Percentiles rank a stretch among this genome's conserved stretches.
phyloP scores from a whole-genome alignment of 1,140 invertebrate genomes.

The Cydia strobilella region DNA sequence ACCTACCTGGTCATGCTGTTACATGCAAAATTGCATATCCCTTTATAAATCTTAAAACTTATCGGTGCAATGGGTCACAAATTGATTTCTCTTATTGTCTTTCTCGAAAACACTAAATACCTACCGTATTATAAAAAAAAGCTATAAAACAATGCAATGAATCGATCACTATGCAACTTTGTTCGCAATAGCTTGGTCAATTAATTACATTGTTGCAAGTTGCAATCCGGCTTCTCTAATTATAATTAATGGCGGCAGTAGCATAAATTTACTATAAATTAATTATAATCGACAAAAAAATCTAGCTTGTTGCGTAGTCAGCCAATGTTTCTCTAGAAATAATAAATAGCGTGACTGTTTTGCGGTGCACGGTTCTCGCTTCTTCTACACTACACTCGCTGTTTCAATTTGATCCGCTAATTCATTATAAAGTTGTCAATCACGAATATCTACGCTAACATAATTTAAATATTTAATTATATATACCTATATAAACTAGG shows the following conservation, averaged over 20 bases:
- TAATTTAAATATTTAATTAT: neutral
- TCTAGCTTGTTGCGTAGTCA: slow-evolving; percentile 31
- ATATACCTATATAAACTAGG: too few relatives aligned
- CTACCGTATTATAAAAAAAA: slow-evolving; percentile 36
- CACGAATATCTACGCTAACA: neutral
- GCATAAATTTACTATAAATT: slow-evolving; percentile 38
- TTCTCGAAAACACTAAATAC: neutral
- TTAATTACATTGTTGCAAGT: slow-evolving; percentile 47
- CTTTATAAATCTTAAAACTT: neutral
- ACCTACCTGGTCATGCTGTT: too few relatives aligned
- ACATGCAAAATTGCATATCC: too few relatives aligned
- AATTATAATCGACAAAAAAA: slow-evolving; percentile 42
- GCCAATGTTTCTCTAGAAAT: slow-evolving; percentile 44
- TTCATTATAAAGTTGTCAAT: neutral
- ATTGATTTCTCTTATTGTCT: neutral
- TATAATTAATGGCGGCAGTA: slow-evolving; percentile 39
- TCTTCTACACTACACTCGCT: slow-evolving; percentile 40
- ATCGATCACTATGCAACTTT: slow-evolving; percentile 39
- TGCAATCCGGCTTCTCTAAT: slow-evolving; percentile 35
- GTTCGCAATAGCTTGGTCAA: slow-evolving; percentile 34
- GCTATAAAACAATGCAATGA: slow-evolving; percentile 39
- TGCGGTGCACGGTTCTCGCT: slow-evolving; percentile 42
- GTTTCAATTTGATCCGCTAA: neutral
- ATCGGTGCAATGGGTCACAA: neutral
- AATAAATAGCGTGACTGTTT: slow-evolving; percentile 59